These are phyloP conservation scores for Platycnemis pennipes DNA, from an alignment of 2,888 invertebrate species.

Conservation along the genomic window DNA sequence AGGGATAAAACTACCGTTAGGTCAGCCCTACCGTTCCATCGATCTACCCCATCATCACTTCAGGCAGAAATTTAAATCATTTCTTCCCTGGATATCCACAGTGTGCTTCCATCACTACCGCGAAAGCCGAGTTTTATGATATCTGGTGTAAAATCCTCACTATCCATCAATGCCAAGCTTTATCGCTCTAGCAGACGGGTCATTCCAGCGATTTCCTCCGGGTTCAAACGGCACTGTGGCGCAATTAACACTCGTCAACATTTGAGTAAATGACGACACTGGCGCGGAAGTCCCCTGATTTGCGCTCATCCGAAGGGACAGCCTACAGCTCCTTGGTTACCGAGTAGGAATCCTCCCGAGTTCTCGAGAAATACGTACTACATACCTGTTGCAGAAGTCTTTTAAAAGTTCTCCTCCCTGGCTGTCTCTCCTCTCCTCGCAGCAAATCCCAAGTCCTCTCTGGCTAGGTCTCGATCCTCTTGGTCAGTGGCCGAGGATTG, in stretches of 20 bases:
- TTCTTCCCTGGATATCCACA: neutral
- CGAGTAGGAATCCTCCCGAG: neutral
- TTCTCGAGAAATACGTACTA: neutral
- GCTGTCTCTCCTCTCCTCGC: neutral
- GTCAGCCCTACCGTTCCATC: neutral
- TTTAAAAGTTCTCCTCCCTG: neutral
- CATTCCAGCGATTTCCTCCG: neutral
- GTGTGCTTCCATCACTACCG: neutral
- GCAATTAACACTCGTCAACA: neutral
- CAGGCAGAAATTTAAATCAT: neutral
- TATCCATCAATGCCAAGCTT: neutral
- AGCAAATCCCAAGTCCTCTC: neutral
- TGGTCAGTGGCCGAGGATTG: conserved; percentile 7
- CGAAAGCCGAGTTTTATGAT: neutral
- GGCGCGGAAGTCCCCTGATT: neutral
- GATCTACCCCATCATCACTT: neutral
- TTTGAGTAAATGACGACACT: neutral
- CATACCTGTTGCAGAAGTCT: neutral
- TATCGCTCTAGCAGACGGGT: neutral
- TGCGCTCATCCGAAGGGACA: neutral
- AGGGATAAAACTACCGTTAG: neutral
- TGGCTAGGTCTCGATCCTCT: neutral
- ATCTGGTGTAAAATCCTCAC: neutral
- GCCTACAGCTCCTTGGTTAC: neutral
- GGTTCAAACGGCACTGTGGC: neutral